These are phyloP conservation scores for Protobothrops mucrosquamatus DNA, from an alignment of 2,113 vertebrate species.

Conservation along the genomic window DNA sequence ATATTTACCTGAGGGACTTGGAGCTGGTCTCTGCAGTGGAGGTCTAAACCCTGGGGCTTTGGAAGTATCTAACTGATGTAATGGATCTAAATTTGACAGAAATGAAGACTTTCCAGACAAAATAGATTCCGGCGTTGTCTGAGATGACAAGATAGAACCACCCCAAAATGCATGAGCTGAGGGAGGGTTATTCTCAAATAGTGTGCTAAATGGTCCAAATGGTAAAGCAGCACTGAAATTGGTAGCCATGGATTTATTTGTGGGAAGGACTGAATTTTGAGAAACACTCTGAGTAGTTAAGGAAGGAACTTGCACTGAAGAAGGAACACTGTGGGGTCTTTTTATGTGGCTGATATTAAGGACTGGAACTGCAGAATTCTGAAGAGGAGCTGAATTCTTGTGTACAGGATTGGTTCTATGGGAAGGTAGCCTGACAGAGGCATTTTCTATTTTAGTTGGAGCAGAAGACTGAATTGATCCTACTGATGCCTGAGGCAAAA, in stretches of 20 bases:
- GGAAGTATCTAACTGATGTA: constrained; percentile 92
- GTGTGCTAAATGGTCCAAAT: constrained; percentile 92
- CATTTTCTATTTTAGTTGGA: constrained; percentile 76
- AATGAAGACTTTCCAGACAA: constrained; percentile 79
- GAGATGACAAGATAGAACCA: constrained; percentile 88
- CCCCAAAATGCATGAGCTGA: constrained; percentile 96
- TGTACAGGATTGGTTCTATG: constrained; percentile 63
- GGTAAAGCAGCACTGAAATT: constrained; percentile 90
- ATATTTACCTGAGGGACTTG: constrained; percentile 87
- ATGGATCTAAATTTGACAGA: constrained; percentile 93
- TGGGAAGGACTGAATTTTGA: constrained; percentile 86
- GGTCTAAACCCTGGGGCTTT: constrained; percentile 97
- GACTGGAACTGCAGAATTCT: constrained; percentile 73
- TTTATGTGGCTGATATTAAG: constrained; percentile 77
- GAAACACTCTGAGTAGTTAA: constrained; percentile 95
- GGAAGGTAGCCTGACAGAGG: constrained; percentile 67
- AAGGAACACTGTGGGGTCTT: constrained; percentile 81
- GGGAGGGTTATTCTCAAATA: constrained; percentile 90
- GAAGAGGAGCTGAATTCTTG: constrained; percentile 77
- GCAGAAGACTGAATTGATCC: constrained; percentile 67
- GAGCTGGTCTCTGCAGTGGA: constrained; percentile 89
- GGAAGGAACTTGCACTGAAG: constrained; percentile 86
- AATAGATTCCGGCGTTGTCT: constrained; percentile 86
- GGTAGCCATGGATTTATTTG: constrained; percentile 83
- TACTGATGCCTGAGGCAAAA: constrained; percentile 76